Evolutionary conservation across 1,140 invertebrate species (phyloP), one percentile per base, ranked within the genome.

Genomic region (Tribolium madens): DNA sequence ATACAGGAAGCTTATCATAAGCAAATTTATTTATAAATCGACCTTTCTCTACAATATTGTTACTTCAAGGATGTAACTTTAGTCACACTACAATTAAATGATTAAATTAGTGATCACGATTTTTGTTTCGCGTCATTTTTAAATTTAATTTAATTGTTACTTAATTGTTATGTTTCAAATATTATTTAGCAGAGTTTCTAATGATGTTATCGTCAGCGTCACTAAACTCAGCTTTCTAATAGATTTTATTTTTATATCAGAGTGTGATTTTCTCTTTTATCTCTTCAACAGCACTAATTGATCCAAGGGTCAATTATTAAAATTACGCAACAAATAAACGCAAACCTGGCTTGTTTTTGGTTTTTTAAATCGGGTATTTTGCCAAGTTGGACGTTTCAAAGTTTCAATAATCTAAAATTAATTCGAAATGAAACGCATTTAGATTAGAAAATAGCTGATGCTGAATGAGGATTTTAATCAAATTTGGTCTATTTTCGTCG

Each of bases 141-240:
- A 57, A 57, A 18, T 57, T 26, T 57, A 17, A 26, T 64, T 64
- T 9, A 64, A 26, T 64, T 36, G 36, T 64, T 33, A 64, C 17
- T 64, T 57, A 57, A 57, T 57, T 21, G 26, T 64, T 64, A 64
- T 64, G 57, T 64, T 64, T 64, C 5, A 18, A 33, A 12, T 64
- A 64, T 64, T 33, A 14, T 64, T 64, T 33, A 21, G 5, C 5
- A 2, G 4, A 21, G 52, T 64, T 64, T 64, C 70, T 72, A 72
- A 71, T 46, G 21, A 46, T 71, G 47, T 71, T 69, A 47, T 15
- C 14, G 15, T 71, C 18, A 71, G 47, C 46, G 68, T n/a, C n/a
- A n/a, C n/a, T 47, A 70, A 42, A 26, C 68, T 36, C 72, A 74
- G 48, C 72, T 74, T 74, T 74, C 72, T 74, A 74, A 74, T 74